Evolutionary conservation across 2,113 vertebrate species (phyloP), one percentile per base, ranked within the genome.

Genomic region (Podocnemis expansa): DNA sequence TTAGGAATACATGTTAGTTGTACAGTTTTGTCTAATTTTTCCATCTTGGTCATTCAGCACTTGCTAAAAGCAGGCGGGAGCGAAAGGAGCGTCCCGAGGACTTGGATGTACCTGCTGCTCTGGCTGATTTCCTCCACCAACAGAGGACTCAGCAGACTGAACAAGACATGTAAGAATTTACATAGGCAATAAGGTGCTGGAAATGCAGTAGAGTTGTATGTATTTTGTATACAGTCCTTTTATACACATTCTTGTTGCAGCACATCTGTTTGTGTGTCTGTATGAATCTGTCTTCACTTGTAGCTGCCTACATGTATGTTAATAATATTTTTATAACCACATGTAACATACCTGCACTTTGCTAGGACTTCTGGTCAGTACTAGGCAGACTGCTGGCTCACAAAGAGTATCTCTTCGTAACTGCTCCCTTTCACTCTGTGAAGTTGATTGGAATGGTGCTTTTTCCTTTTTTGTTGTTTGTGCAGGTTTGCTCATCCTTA

Each of bases 91-190:
- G 98, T 24, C 99, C 99, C 0, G 99, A 99, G 92, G 99, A 99
- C 90, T 94, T 99, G 67, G 99, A 99, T 73, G 98, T 99, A 2
- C 99, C 99, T 5, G 97, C 99, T 78, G 99, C 99, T 8, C 97
- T 99, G 95, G 99, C 99, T 5, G 99, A 99, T 95, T 99, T 99
- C 82, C 98, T 99, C 92, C 99, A 99, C 94, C 99, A 99, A 94
- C 98, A 99, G 97, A 98, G 99, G 94, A 99, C 98, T 0, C 98
- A 99, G 96, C 98, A 99, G 94, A 98, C 98, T 22, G 98, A 99
- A 89, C 99, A 99, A 84, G 99, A 99, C 97, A 99, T 99, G 99
- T 99, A 96, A 98, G 98, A 89, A 73, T 87, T 73, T 3, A 63
- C 81, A 82, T 49, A 52, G 89, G 6, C 63, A 91, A 82, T 87